Percentiles rank a stretch among this genome's conserved stretches.
phyloP scores from a whole-genome alignment of 2,888 invertebrate species.

The Drosophila borealis region DNA sequence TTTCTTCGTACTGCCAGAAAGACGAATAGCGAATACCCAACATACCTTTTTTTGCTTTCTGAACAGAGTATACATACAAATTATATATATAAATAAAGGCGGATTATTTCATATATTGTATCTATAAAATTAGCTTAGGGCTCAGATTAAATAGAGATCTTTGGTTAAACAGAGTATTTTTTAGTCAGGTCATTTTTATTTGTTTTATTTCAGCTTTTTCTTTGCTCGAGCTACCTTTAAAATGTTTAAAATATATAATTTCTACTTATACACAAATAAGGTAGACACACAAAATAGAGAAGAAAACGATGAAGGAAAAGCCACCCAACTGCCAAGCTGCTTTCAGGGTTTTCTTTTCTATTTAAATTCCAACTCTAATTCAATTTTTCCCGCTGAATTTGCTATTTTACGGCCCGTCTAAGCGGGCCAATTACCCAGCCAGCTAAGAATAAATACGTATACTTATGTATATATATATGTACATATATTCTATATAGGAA shows the following conservation, averaged over 20 bases:
- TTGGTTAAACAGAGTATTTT: neutral
- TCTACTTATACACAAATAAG: slow-evolving; percentile 51
- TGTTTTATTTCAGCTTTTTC: slow-evolving; percentile 13
- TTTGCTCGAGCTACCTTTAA: slow-evolving; percentile 37
- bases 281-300: slow-evolving; percentile 22
- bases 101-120: no score
- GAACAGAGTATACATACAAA: no score
- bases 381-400: slow-evolving; percentile 72
- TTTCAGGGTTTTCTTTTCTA: slow-evolving; percentile 40
- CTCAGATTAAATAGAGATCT: neutral
- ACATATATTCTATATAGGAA: slow-evolving; percentile 20
- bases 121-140: no score
- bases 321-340: slow-evolving; percentile 6
- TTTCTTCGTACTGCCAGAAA: no score
- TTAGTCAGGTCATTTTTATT: neutral
- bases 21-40: no score
- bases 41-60: no score
- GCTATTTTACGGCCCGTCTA: slow-evolving; percentile 43
- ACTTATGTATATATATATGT: slow-evolving; percentile 12
- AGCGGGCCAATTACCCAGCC: slow-evolving; percentile 51
- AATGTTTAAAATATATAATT: slow-evolving; percentile 70
- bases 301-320: neutral
- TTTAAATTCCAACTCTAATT: slow-evolving; percentile 75
- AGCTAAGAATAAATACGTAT: slow-evolving; percentile 30
- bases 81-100: no score